These are phyloP conservation scores for Potamarius usumacintae DNA, from an alignment of 2,113 vertebrate species.

Conservation along the genomic window DNA sequence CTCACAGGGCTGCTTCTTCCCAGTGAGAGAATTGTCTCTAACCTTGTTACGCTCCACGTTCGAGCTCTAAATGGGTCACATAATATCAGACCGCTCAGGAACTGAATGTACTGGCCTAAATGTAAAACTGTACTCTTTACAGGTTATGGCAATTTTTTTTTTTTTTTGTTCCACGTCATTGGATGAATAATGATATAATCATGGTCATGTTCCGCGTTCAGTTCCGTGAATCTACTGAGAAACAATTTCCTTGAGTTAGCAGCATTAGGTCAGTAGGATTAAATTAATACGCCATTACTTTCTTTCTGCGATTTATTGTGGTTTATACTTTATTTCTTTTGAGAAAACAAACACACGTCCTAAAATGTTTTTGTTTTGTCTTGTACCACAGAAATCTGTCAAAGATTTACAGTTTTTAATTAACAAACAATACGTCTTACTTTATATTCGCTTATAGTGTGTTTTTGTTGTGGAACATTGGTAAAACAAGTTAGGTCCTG, in stretches of 20 bases:
- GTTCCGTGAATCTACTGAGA: not conserved
- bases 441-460: not conserved
- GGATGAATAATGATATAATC: not conserved
- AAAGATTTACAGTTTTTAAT: not conserved
- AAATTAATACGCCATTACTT: not conserved
- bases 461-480: not conserved
- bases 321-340: not conserved
- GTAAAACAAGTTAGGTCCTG: not conserved
- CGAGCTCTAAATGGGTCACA: not conserved
- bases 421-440: not conserved
- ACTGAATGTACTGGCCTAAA: slow-evolving; percentile 12
- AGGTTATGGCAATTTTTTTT: not conserved
- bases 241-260: not conserved
- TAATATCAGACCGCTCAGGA: not conserved
- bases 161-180: not conserved
- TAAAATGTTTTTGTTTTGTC: not conserved
- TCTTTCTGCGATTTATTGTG: not conserved
- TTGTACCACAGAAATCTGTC: not conserved
- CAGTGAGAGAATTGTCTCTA: not conserved
- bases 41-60: slow-evolving; percentile 18
- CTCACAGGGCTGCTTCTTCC: not conserved
- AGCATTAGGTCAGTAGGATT: not conserved
- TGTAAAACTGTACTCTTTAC: not conserved
- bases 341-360: not conserved
- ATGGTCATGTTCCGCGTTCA: not conserved